Conservation (phyloP, 2,888 invertebrate genomes). For the Bellardia pandia region DNA sequence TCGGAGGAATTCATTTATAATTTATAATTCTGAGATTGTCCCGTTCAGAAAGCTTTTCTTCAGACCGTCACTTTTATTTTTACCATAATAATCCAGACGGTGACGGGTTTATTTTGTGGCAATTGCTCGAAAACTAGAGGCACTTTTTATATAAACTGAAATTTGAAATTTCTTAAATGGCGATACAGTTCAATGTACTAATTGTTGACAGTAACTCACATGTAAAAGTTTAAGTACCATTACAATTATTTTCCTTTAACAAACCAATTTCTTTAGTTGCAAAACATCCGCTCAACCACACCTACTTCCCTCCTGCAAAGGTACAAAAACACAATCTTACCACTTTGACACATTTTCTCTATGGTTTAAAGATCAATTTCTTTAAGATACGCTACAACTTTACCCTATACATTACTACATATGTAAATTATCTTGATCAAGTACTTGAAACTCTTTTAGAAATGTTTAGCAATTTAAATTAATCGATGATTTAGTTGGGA, state of each 20-base stretch:
- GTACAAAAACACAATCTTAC: background rate
- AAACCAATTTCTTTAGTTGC: background rate
- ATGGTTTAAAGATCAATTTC: background rate
- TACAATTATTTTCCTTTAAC: background rate
- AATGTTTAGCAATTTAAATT: conserved; percentile 32
- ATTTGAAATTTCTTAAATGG: too few relatives aligned
- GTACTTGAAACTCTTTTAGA: background rate
- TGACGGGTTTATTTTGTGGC: too few relatives aligned
- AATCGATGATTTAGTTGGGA: conserved; percentile 38
- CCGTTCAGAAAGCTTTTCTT: too few relatives aligned
- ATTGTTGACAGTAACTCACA: too few relatives aligned
- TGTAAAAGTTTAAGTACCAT: background rate
- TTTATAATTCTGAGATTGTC: too few relatives aligned
- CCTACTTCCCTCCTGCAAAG: conserved; percentile 45
- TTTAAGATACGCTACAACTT: background rate
- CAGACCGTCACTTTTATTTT: too few relatives aligned
- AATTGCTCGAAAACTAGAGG: too few relatives aligned
- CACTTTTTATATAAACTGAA: too few relatives aligned
- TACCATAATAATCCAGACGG: too few relatives aligned
- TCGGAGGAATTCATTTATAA: too few relatives aligned
- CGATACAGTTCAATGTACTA: too few relatives aligned
- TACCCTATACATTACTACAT: background rate
- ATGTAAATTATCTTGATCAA: background rate
- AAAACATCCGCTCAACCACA: conserved; percentile 39
- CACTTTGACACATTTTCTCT: background rate